A percentile compares a stretch with the other conserved stretches of the same genome.
Conservation (phyloP, 2,797 vertebrate species). For the Sebastes minor region DNA sequence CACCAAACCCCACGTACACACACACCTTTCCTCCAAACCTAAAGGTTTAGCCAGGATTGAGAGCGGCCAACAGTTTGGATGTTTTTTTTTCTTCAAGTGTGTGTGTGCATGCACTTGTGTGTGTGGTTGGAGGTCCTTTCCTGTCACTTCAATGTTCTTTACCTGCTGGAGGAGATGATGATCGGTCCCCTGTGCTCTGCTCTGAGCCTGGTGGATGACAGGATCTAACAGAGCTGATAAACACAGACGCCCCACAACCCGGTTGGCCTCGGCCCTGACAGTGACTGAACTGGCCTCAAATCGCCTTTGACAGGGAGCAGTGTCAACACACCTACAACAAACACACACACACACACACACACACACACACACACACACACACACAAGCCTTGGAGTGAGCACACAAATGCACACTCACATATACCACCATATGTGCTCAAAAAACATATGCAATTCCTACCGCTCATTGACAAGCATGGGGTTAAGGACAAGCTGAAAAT, state of each 20-base stretch:
- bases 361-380: constrained; percentile 6
- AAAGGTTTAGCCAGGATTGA: constrained; percentile 7
- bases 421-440: constrained; percentile 13
- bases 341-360: constrained; percentile 13
- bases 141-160: constrained; percentile 79
- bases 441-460: constrained; percentile 14
- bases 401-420: not conserved
- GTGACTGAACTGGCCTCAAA: constrained; percentile 85
- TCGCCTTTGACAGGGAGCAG: constrained; percentile 80
- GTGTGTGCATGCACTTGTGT: constrained; percentile 23
- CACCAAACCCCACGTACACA: not conserved
- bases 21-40: not conserved
- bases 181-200: constrained; percentile 69
- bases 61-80: constrained; percentile 41
- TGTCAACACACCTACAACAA: constrained; percentile 63
- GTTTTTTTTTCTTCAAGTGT: constrained; percentile 18
- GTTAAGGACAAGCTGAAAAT: constrained; percentile 15
- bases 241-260: constrained; percentile 74
- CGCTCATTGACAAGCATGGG: not conserved
- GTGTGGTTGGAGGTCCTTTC: constrained; percentile 69
- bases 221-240: constrained; percentile 80
- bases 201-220: constrained; percentile 75
- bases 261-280: constrained; percentile 78
- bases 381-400: constrained; percentile 10
- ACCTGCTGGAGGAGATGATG: constrained; percentile 80